Evolutionary conservation across 2,113 vertebrate species (phyloP).

Genomic region (Petrocephalus microphthalmus): DNA sequence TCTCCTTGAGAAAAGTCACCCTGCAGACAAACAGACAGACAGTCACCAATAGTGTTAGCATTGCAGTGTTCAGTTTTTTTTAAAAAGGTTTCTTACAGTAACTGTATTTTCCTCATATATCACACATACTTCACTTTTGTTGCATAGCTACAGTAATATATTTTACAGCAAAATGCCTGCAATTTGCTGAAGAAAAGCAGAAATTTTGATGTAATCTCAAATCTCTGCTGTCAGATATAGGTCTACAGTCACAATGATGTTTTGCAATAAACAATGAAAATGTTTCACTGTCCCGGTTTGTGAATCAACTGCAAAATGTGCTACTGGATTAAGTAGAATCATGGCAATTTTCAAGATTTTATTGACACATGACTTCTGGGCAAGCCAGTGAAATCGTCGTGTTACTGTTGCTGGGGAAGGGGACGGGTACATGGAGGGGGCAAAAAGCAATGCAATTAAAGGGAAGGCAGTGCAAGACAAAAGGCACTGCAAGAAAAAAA

Average conservation of each 20-base stretch:
- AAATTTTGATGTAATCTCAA: background rate
- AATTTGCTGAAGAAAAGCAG: background rate
- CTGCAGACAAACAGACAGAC: conserved; percentile 37
- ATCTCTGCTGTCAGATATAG: background rate
- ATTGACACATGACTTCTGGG: background rate
- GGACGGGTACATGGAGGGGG: background rate
- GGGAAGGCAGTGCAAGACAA: background rate
- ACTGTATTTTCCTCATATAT: background rate
- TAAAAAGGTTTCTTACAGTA: background rate
- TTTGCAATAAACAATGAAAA: background rate
- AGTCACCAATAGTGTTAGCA: conserved; percentile 45
- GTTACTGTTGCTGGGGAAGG: background rate
- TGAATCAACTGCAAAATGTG: background rate
- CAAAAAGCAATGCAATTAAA: background rate
- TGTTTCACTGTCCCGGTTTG: background rate
- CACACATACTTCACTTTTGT: background rate
- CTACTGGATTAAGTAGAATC: background rate
- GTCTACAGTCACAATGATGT: background rate
- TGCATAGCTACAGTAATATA: background rate
- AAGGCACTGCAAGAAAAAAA: background rate
- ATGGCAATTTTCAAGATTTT: background rate
- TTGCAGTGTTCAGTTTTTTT: conserved; percentile 29
- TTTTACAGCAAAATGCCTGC: background rate
- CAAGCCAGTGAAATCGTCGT: background rate
- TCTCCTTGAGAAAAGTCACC: conserved; percentile 59